Base-by-base conservation (phyloP, 2,113 vertebrate genomes). In the Trematomus loennbergii region DNA sequence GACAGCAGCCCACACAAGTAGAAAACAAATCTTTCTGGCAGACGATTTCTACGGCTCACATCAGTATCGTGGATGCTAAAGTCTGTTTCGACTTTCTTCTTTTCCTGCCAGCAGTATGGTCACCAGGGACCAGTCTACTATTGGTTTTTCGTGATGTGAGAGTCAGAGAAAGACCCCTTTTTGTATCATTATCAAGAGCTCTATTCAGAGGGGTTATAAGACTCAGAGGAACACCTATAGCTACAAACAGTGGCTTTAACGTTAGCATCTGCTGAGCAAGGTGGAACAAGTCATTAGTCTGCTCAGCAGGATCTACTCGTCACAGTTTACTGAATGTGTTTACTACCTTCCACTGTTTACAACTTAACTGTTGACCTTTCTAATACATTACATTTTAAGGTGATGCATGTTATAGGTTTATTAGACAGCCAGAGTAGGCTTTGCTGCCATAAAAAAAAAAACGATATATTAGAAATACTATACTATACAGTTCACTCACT, bases 61-160 rank as follows among this genome's bases (percentile, higher is more conserved):
- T 72, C 75, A 25, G 70, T 86, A 85, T 75, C 64, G 76, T 13
- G 13, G 50, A 40, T 63, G 71, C 66, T 65, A 17, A 71, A 57
- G 54, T 77, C 75, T 78, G 69, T 46, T 69, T 83, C 22, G 40
- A 68, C 69, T 85, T 85, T 67, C 22, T 40, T 72, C 62, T 29
- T 61, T 62, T 79, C 77, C 80, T 87, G 80, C 87, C 87, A 89
- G 75, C 75, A 2, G 76, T 43, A 9, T 12, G 48, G 66, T 71
- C 87, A 81, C 75, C 79, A 16, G 87, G 83, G 90, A 89, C 58
- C 60, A 1, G 61, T 83, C 71, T 88, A 64, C 76, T 72, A 12
- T 73, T 48, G 64, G 22, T 66, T 87, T 49, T 54, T 72, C 49
- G 64, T 79, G 75, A 86, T 78, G 69, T 72, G 40, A 25, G 71